Conservation (phyloP, 2,113 vertebrate genomes). For the Kryptolebias marmoratus region DNA sequence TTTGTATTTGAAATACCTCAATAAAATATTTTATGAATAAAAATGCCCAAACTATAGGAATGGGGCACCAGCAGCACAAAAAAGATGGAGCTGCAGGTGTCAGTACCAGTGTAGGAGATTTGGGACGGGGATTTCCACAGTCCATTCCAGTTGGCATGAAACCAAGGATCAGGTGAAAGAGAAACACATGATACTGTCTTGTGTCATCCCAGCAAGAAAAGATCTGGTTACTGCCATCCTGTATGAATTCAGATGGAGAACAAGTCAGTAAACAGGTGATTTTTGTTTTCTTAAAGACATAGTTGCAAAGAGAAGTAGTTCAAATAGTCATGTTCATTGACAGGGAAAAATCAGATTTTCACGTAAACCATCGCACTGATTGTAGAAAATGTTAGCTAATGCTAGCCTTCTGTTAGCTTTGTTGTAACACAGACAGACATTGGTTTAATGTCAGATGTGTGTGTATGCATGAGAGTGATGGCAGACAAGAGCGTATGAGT, state of each 20-base stretch:
- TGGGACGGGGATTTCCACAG: constrained; percentile 74
- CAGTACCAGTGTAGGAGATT: constrained; percentile 51
- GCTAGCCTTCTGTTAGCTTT: constrained; percentile 2
- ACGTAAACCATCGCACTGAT: background rate
- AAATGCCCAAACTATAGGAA: constrained; percentile 1
- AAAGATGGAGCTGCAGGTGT: constrained; percentile 43
- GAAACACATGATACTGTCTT: constrained; percentile 35
- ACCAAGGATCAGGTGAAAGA: constrained; percentile 52
- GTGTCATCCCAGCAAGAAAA: constrained; percentile 56
- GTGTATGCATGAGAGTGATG: constrained; percentile 2
- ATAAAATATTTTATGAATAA: background rate
- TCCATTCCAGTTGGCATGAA: constrained; percentile 49
- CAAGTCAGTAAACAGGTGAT: background rate
- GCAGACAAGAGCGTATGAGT: constrained; percentile 39
- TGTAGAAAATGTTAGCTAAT: background rate
- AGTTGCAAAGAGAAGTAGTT: background rate
- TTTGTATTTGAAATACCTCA: background rate
- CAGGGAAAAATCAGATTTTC: background rate
- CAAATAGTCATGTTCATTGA: background rate
- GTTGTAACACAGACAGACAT: background rate
- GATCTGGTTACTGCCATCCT: constrained; percentile 49
- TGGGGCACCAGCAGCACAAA: background rate
- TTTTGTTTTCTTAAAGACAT: background rate
- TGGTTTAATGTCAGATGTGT: constrained; percentile 25
- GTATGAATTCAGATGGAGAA: constrained; percentile 13